Base-by-base conservation (phyloP, 2,113 vertebrate genomes). In the Phodopus roborovskii region DNA sequence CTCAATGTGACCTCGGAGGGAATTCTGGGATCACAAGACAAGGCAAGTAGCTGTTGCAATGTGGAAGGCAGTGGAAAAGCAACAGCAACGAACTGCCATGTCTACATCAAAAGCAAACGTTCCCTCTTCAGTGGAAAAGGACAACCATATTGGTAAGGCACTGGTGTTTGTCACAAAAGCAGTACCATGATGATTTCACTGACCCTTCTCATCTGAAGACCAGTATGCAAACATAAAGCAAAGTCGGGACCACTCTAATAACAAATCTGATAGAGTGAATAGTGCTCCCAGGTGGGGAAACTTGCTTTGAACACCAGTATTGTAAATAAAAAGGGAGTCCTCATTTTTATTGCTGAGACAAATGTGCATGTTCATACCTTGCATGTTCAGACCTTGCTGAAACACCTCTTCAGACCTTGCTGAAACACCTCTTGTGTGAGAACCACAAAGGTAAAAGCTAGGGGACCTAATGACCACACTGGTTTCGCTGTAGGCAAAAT, bases 131-230 rank as follows among this genome's bases (percentile, higher is more conserved):
- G 75, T 33, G 82, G 94, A 91, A 88, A 92, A 95, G 16, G 87
- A 90, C 28, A 74, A 97, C 95, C 97, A 64, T 42, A 56, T 66
- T 95, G 9, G 2, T 94, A 98, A 98, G 98, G 98, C 98, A 98
- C 98, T 94, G 39, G 77, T 79, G 73, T 88, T 93, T 68, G 82
- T 56, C 95, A 89, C 92, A 53, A 26, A 92, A 97, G 98, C 96
- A 92, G 97, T 26, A 75, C 85, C 95, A 58, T 2, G 53, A 50
- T 70, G 56, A 79, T 5, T 36, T 64, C 66, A 6, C 62, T 3
- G 56, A 70, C 3, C 78, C 90, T 85, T 71, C 64, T 56, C 10
- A 74, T 77, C 92, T 78, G 70, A 96, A 96, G 93, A 90, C 77
- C 86, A 85, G 94, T 42, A 36, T 74, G 82, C 90, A 92, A 94